Evolutionary conservation across 1,140 invertebrate genomes (phyloP).

Genomic region (Tetragonula clypearis): DNA sequence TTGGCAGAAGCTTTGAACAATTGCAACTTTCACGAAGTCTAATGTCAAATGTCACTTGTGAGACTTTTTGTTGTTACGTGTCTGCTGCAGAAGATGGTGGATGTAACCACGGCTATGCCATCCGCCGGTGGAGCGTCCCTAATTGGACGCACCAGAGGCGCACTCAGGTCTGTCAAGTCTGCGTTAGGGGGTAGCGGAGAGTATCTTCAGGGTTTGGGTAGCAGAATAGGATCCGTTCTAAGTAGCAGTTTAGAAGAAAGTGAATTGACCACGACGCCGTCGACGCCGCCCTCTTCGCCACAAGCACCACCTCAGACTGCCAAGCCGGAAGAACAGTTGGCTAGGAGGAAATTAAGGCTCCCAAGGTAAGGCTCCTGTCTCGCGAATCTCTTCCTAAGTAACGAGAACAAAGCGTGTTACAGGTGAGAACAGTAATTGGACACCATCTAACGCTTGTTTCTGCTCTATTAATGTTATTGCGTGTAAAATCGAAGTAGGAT

Average conservation of each 20-base stretch:
- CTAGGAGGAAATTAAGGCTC: conserved; percentile 71
- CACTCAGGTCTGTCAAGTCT: conserved; percentile 77
- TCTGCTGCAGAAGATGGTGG: conserved; percentile 70
- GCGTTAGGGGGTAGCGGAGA: conserved; percentile 78
- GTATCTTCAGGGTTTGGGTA: conserved; percentile 79
- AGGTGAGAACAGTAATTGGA: neutral
- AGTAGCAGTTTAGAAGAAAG: conserved; percentile 80
- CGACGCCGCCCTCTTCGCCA: conserved; percentile 70
- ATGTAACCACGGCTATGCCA: conserved; percentile 74
- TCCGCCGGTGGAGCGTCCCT: conserved; percentile 71
- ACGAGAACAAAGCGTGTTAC: neutral
- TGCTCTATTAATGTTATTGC: neutral
- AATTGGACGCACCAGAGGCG: conserved; percentile 79
- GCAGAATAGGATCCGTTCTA: conserved; percentile 77
- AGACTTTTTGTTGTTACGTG: no score
- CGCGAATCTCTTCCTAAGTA: neutral
- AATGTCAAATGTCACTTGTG: neutral
- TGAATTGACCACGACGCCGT: conserved; percentile 73
- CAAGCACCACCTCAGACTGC: conserved; percentile 44
- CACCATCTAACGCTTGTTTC: neutral
- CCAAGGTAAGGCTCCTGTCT: conserved; percentile 68
- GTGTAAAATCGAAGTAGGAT: no score
- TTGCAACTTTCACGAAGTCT: neutral
- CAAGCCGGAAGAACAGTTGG: conserved; percentile 53
- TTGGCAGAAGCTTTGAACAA: neutral